Base-by-base conservation (phyloP, 1,140 invertebrate species). In the Akabosia matsudoensis region DNA sequence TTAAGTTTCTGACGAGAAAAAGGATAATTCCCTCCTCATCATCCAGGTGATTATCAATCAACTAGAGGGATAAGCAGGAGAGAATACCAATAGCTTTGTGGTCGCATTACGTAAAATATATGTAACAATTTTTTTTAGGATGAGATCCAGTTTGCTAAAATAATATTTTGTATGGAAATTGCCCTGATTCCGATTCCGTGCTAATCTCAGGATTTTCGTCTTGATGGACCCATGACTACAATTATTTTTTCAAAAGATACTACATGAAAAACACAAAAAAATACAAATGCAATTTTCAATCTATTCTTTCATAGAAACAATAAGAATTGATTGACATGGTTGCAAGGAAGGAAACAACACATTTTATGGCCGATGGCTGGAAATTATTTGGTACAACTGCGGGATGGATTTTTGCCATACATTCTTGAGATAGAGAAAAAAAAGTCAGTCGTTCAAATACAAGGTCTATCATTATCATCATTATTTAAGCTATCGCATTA, bases 21-120 rank as follows among this genome's bases (percentile, higher is more conserved):
- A 67, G 3, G 61, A 67, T 67, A 67, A 67, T 67, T 67, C 31
- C 61, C 61, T 67, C 61, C 61, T 67, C 26, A 67, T 67, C 61
- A 67, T 67, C 61, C 24, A 67, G 30, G 61, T 67, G 61, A 67
- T 67, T 67, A 67, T 67, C 61, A 67, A 67, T 67, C 61, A 67
- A 67, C 61, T 45, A 45, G 37, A 45, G 37, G 37, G 18, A 18
- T 10, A 18, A 18, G 37, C 7, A 45, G 7, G 37, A 45, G 37
- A 45, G 37, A n/a, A n/a, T n/a, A n/a, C n/a, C 37, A 10, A 45
- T 45, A 45, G 37, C 37, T 10, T 45, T n/a, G n/a, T n/a, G n/a
- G 37, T 45, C 18, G 18, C 37, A 18, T 10, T 7, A 45, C 13
- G 24, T 3, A 22, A 61, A 22, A 61, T 16, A 61, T 16, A 61